Percentiles rank a stretch among this genome's conserved stretches.
These are phyloP conservation scores for Rotaria socialis DNA, from an alignment of 2,888 invertebrate species.

Conservation along the genomic window DNA sequence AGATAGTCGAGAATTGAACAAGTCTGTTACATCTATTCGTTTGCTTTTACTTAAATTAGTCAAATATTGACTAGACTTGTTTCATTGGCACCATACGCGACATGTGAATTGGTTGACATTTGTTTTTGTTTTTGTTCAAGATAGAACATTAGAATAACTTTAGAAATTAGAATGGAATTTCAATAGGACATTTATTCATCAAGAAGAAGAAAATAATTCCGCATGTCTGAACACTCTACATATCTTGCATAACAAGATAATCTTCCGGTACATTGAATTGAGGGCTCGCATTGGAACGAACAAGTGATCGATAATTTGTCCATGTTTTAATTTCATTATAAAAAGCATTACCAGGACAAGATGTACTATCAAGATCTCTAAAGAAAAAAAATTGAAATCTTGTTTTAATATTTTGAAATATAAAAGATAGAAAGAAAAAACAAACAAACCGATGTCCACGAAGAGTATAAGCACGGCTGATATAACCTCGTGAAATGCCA, in stretches of 20 bases:
- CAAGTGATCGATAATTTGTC: slow-evolving; percentile 16
- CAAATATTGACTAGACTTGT: not conserved
- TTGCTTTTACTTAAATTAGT: not conserved
- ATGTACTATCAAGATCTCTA: slow-evolving; percentile 36
- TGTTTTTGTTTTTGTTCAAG: no score
- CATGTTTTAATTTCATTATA: slow-evolving; percentile 40
- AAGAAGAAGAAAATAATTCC: no score
- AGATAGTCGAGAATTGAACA: not conserved
- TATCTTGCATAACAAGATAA: slow-evolving; percentile 16
- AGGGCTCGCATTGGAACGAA: no score
- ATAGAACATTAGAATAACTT: no score
- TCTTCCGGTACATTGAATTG: slow-evolving; percentile 6
- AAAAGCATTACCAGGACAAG: slow-evolving; percentile 40
- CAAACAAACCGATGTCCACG: slow-evolving; percentile 50
- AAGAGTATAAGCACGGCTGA: slow-evolving; percentile 50
- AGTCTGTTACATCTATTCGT: not conserved
- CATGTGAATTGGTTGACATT: no score
- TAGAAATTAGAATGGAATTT: no score
- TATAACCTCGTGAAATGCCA: slow-evolving; percentile 50
- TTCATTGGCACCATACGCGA: no score
- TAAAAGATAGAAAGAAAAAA: no score
- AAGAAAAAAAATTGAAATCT: not conserved
- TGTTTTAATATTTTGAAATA: no score
- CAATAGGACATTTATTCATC: no score
- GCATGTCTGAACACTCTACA: not conserved